phyloP scores from a whole-genome alignment of 1,140 invertebrate genomes.

The Cheumatopsyche charites region DNA sequence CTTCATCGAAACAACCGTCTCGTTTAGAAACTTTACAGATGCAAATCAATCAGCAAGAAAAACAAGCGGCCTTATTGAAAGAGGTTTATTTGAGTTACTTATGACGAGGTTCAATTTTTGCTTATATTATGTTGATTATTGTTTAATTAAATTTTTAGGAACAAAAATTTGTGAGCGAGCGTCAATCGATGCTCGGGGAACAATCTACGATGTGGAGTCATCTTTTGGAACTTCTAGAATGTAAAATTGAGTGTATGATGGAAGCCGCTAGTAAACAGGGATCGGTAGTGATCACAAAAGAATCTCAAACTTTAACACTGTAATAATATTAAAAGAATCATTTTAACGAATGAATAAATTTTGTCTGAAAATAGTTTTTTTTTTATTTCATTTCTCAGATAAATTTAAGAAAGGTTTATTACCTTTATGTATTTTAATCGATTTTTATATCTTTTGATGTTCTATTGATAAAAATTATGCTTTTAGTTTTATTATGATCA shows the following conservation, averaged over 20 bases:
- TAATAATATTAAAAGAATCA: too few species aligned
- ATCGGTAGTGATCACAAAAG: slow-evolving; percentile 60
- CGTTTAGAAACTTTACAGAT: slow-evolving; percentile 58
- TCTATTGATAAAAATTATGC: too few species aligned
- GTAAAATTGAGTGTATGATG: slow-evolving; percentile 55
- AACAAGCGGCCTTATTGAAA: slow-evolving; percentile 57
- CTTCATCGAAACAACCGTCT: slow-evolving; percentile 55
- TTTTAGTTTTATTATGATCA: too few species aligned
- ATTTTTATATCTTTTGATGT: too few species aligned
- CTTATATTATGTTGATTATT: not conserved
- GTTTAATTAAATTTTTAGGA: slow-evolving; percentile 52
- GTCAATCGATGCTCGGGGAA: slow-evolving; percentile 57
- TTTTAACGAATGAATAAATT: too few species aligned
- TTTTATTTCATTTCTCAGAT: too few species aligned
- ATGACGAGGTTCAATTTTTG: not conserved
- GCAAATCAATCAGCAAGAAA: slow-evolving; percentile 56
- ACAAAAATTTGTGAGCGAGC: slow-evolving; percentile 58
- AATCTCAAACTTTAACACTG: slow-evolving; percentile 59
- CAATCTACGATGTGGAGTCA: slow-evolving; percentile 58
- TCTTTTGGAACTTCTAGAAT: slow-evolving; percentile 54
- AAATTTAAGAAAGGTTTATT: too few species aligned
- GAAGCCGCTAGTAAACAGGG: slow-evolving; percentile 54
- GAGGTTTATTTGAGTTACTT: slow-evolving; percentile 50
- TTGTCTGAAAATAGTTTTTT: too few species aligned
- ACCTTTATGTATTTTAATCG: too few species aligned